Percentiles rank a stretch among this genome's conserved stretches.
These are phyloP conservation scores for Epiblema foenella DNA, from an alignment of 2,888 invertebrate species.

Conservation along the genomic window DNA sequence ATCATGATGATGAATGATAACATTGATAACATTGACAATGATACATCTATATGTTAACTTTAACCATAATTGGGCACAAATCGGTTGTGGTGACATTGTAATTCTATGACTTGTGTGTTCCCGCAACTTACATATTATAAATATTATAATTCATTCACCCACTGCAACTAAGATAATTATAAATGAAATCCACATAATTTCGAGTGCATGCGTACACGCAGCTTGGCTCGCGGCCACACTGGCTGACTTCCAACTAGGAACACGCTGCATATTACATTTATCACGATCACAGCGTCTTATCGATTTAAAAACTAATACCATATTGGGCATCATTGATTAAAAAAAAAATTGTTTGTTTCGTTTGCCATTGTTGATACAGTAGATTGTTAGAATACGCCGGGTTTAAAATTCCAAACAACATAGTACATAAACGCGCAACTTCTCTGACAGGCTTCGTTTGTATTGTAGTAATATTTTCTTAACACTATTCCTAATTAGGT, in stretches of 20 bases:
- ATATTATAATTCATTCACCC: constrained; percentile 19
- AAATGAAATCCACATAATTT: constrained; percentile 36
- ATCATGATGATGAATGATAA: too few species aligned
- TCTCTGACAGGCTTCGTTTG: too few species aligned
- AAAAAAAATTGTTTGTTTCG: not conserved
- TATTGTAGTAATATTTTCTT: too few species aligned
- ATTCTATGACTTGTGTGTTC: not conserved
- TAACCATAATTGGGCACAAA: not conserved
- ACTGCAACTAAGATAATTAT: constrained; percentile 14
- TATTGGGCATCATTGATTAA: not conserved
- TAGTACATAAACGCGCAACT: too few species aligned
- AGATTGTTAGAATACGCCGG: not conserved
- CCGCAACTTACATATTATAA: constrained; percentile 13
- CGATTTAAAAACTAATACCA: constrained; percentile 3
- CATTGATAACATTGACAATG: too few species aligned
- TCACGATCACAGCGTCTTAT: not conserved
- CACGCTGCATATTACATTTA: constrained; percentile 18
- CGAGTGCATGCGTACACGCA: constrained; percentile 37
- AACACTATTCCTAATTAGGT: too few species aligned
- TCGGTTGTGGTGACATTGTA: not conserved
- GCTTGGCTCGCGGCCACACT: constrained; percentile 33
- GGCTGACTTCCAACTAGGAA: constrained; percentile 42
- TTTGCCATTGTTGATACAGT: not conserved
- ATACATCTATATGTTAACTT: too few species aligned
- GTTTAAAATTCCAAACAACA: too few species aligned